Evolutionary conservation across 2,113 vertebrate species (phyloP).

Genomic region (Scalopus aquaticus): DNA sequence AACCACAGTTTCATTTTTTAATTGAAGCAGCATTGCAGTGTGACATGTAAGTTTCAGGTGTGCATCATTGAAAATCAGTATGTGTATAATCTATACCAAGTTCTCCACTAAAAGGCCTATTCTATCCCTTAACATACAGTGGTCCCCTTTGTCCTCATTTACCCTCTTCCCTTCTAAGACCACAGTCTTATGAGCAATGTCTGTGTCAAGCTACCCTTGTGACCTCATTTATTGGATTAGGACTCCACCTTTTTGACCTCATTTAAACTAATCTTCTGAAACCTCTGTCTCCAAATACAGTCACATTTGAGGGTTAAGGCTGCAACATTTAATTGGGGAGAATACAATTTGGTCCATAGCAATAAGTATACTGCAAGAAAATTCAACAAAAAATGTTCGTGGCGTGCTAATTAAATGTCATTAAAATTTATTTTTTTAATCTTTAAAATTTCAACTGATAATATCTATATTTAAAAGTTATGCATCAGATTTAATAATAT

Average conservation of each 20-base stretch:
- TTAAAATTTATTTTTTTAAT: no score
- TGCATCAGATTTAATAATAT: neutral
- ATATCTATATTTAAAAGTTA: neutral
- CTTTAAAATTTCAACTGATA: conserved; percentile 9
- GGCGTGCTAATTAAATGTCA: neutral
- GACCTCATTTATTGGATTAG: neutral
- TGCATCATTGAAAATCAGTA: no score
- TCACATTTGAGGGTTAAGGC: neutral
- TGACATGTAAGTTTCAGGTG: no score
- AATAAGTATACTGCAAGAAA: neutral
- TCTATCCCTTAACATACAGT: no score
- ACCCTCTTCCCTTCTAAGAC: neutral
- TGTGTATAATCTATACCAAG: no score
- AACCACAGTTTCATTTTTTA: neutral
- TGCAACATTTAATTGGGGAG: neutral
- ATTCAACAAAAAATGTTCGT: neutral
- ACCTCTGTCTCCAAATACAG: neutral
- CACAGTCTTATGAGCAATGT: neutral
- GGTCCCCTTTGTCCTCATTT: no score
- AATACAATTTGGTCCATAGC: neutral
- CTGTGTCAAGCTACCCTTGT: neutral
- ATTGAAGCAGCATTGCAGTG: no score
- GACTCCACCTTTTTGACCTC: neutral
- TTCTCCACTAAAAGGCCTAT: no score
- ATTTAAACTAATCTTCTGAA: neutral